A percentile compares a stretch with the other conserved stretches of the same genome.
These are phyloP conservation scores for Mimumesa dahlbomi DNA, from an alignment of 2,888 invertebrate genomes.

Conservation along the genomic window DNA sequence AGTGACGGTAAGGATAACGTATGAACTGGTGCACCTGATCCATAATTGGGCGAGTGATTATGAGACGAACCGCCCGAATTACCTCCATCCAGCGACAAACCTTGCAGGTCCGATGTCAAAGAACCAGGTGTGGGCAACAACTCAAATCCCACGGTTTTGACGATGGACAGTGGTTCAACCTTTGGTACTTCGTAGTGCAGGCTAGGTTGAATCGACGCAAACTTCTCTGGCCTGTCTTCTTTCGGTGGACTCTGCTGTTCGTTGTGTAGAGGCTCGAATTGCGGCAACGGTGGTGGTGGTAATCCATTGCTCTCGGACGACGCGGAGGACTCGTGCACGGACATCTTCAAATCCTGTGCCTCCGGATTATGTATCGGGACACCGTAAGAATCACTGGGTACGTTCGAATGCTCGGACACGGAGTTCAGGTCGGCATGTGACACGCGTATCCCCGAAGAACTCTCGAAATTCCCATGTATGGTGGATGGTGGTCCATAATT, in stretches of 20 bases:
- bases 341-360: constrained; percentile 73
- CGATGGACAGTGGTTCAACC: constrained; percentile 52
- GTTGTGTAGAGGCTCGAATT: constrained; percentile 74
- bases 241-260: constrained; percentile 47
- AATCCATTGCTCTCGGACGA: constrained; percentile 71
- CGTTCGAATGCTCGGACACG: constrained; percentile 59
- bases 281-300: constrained; percentile 75
- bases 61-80: constrained; percentile 16
- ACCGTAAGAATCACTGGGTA: constrained; percentile 82
- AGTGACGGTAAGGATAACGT: constrained; percentile 25
- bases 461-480: constrained; percentile 24
- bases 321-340: constrained; percentile 67
- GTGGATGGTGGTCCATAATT: constrained; percentile 73
- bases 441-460: constrained; percentile 10
- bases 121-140: constrained; percentile 61
- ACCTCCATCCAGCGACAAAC: constrained; percentile 40
- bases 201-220: constrained; percentile 41
- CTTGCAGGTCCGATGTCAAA: constrained; percentile 48
- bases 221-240: background rate
- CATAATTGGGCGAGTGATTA: constrained; percentile 24
- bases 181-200: constrained; percentile 55
- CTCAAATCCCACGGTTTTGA: constrained; percentile 66
- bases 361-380: constrained; percentile 79
- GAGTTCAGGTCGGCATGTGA: constrained; percentile 20
- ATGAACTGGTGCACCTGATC: background rate